Evolutionary conservation across 2,888 invertebrate genomes (phyloP).

Genomic region (Rhabditoides inermis): DNA sequence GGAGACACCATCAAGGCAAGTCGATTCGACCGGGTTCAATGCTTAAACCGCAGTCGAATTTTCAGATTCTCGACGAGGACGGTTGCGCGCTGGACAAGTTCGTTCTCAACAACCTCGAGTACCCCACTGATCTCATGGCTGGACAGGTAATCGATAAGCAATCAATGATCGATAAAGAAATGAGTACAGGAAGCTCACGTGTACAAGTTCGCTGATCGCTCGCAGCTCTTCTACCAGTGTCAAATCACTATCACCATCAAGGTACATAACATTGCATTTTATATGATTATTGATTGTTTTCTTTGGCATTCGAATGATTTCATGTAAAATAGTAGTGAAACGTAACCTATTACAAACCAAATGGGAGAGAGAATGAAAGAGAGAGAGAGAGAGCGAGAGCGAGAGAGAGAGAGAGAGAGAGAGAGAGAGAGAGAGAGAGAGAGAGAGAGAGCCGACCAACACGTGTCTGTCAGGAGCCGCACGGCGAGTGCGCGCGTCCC

Average conservation of each 20-base stretch:
- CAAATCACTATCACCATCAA: conserved; percentile 51
- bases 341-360: background rate
- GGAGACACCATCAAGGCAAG: conserved; percentile 40
- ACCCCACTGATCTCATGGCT: conserved; percentile 50
- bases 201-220: conserved; percentile 51
- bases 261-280: conserved; percentile 2
- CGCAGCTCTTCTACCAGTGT: conserved; percentile 52
- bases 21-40: background rate
- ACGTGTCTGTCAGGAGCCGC: conserved; percentile 32
- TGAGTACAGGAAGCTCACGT: conserved; percentile 53
- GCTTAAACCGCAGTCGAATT: background rate
- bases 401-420: too few species aligned
- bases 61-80: conserved; percentile 47
- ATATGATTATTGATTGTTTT: too few species aligned
- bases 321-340: background rate
- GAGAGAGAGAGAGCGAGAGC: too few species aligned
- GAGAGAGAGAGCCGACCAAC: too few species aligned
- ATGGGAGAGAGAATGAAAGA: too few species aligned
- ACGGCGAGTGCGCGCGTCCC: conserved; percentile 35
- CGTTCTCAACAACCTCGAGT: conserved; percentile 51
- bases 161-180: too few species aligned
- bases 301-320: too few species aligned
- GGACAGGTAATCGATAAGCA: conserved; percentile 40
- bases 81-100: conserved; percentile 51
- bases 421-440: too few species aligned